Evolutionary conservation across 2,888 invertebrate species (phyloP).

Genomic region (Rhogogaster chlorosoma): DNA sequence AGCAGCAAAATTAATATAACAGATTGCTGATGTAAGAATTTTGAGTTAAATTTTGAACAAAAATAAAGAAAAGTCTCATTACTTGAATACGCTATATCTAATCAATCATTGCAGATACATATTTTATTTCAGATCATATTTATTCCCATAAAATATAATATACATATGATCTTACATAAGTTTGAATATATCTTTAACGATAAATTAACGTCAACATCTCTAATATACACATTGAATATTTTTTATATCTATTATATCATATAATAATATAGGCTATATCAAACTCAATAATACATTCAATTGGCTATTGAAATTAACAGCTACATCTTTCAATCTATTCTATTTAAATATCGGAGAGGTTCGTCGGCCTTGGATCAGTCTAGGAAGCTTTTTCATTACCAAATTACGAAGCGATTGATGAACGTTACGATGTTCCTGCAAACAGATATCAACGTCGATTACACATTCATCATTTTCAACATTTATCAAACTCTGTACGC

Average conservation of each 20-base stretch:
- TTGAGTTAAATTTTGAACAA: neutral
- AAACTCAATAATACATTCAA: constrained; percentile 4
- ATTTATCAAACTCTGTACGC: neutral
- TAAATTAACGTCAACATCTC: constrained; percentile 13
- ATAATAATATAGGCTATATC: neutral
- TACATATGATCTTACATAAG: constrained; percentile 8
- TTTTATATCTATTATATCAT: neutral
- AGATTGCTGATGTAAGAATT: neutral
- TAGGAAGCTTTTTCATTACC: constrained; percentile 22
- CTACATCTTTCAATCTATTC: neutral
- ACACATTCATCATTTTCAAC: neutral
- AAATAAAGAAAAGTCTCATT: constrained; percentile 31
- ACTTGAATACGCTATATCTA: neutral
- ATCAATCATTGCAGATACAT: neutral
- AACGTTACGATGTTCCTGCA: constrained; percentile 42
- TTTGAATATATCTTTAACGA: neutral
- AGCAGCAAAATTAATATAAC: neutral
- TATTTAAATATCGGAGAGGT: neutral
- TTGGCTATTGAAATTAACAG: constrained; percentile 16
- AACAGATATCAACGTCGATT: constrained; percentile 24
- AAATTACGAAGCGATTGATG: constrained; percentile 32
- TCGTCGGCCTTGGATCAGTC: constrained; percentile 36
- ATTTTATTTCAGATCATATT: constrained; percentile 31
- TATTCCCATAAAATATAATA: constrained; percentile 42
- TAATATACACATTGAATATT: constrained; percentile 15